Evolutionary conservation across 2,797 vertebrate genomes (phyloP), one percentile per base, ranked within the genome.

Genomic region (Lithobates pipiens): DNA sequence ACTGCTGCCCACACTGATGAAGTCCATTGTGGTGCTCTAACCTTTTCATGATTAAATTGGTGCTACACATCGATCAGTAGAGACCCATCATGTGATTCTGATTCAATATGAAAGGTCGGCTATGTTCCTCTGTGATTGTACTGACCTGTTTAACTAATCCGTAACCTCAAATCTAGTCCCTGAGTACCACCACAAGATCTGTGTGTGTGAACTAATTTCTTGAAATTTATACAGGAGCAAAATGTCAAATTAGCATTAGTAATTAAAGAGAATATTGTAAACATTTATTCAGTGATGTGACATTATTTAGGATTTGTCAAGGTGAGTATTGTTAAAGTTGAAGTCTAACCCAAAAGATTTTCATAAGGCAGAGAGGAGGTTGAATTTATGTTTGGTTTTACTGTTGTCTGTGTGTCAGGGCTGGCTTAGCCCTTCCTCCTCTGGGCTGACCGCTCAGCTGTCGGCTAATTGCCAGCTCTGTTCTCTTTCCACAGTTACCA

Each of bases 241-340:
- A 80, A 80, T 32, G 42, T 69, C 65, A 80, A 9, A 18, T n/a
- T 50, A 69, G 42, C 65, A 80, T 70, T 34, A 23, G 3, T 80
- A 69, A 79, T 79, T 18, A 25, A 21, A 1, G 15, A 54, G 18
- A 77, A 77, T 65, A 42, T 39, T 16, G 11, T n/a, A 9, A 67
- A 42, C 36, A 1, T 50, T 46, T 27, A 27, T 65, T 21, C 5
- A 32, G 27, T 11, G 32, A 70, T 16, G 29, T 70, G 29, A 70
- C 15, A 23, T 29, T 79, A 32, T 29, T 3, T 54, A 54, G 15
- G 8, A 2, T 42, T 50, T 18, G n/a, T 57, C 32, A 34, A 25
- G n/a, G 57, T 54, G 76, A 65, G 34, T 25, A 16, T 54, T 54
- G 10, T 46, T 11, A 46, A 46, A 46, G 44, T 39, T 9, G 36